Evolutionary conservation across 2,797 vertebrate genomes (phyloP).

Genomic region (Oophaga sylvatica): DNA sequence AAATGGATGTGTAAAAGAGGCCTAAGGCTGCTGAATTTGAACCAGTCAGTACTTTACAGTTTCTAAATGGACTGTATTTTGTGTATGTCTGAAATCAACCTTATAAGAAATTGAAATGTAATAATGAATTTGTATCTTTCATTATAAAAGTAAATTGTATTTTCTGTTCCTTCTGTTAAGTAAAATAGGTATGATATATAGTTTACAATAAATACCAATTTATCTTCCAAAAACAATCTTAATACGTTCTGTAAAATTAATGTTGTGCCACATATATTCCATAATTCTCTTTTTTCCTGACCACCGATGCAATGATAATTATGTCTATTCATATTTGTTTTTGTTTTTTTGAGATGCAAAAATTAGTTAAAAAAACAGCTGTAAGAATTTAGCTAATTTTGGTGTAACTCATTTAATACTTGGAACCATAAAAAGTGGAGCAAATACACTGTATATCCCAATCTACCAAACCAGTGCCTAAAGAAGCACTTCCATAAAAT

Average conservation of each 20-base stretch:
- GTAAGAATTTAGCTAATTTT: not conserved
- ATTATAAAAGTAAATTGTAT: no score
- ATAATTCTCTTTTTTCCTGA: not conserved
- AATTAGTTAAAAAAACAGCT: not conserved
- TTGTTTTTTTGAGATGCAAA: not conserved
- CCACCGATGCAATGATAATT: not conserved
- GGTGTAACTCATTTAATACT: not conserved
- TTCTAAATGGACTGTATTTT: no score
- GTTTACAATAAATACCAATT: constrained; percentile 7
- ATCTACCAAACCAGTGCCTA: not conserved
- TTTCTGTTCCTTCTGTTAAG: no score
- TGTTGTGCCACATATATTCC: not conserved
- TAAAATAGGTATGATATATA: no score
- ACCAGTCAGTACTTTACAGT: no score
- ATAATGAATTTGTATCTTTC: no score
- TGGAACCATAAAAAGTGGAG: not conserved
- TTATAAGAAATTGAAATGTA: no score
- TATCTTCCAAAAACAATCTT: not conserved
- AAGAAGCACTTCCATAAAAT: no score
- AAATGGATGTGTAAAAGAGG: no score
- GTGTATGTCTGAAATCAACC: no score
- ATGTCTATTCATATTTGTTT: not conserved
- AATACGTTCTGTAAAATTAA: not conserved
- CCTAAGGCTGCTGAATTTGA: no score
- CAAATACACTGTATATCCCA: not conserved